phyloP scores from a whole-genome alignment of 2,113 vertebrate species.

The Macaca fascicularis region DNA sequence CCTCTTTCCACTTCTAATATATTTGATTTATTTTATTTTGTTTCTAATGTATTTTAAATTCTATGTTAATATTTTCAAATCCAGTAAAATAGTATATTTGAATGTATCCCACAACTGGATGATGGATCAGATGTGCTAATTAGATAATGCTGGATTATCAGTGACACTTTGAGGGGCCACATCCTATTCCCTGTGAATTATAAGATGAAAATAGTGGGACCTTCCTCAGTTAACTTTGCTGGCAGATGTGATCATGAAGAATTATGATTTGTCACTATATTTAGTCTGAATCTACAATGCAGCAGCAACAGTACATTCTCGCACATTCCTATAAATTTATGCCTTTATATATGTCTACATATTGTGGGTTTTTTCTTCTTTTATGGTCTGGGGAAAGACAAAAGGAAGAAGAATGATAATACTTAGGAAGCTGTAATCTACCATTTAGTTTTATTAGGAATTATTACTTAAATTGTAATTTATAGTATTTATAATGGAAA shows the following conservation, averaged over 20 bases:
- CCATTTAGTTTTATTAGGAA: constrained; percentile 18
- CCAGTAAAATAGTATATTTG: not conserved
- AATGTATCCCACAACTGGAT: not conserved
- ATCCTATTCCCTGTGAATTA: not conserved
- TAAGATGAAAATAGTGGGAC: not conserved
- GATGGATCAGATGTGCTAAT: not conserved
- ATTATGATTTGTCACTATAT: not conserved
- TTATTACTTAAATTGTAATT: constrained; percentile 52
- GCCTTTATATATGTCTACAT: not conserved
- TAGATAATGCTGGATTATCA: not conserved
- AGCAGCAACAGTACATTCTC: not conserved
- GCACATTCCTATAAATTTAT: not conserved
- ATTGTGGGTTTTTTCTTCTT: not conserved
- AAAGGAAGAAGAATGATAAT: constrained; percentile 16
- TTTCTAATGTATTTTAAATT: not conserved
- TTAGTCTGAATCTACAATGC: not conserved
- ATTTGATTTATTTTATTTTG: no score
- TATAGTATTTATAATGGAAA: not conserved
- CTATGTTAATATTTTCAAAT: not conserved
- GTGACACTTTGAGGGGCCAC: not conserved
- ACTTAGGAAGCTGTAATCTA: constrained; percentile 11
- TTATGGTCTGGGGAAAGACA: not conserved
- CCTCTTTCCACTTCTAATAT: no score
- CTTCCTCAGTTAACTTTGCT: not conserved
- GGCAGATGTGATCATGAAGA: not conserved